A percentile compares a stretch with the other conserved stretches of the same genome.
Conservation (phyloP, 2,888 invertebrate genomes). For the Stenodema calcarata region DNA sequence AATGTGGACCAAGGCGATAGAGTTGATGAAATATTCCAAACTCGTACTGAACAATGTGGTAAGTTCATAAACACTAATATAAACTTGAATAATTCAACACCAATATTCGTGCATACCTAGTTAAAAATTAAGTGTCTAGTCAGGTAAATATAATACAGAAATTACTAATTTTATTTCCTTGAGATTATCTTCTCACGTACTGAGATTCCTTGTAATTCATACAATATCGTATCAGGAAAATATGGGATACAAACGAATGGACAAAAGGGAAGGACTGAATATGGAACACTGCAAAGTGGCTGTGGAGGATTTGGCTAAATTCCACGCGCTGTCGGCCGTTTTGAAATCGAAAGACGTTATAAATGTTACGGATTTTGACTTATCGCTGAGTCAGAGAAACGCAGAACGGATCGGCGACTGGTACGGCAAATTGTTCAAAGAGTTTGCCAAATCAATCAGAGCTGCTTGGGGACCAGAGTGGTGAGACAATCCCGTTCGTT, state of each 20-base stretch:
- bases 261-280: neutral
- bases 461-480: constrained; percentile 7
- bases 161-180: too few relatives aligned
- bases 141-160: too few relatives aligned
- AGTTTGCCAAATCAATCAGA: constrained; percentile 24
- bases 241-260: neutral
- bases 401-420: neutral
- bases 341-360: neutral
- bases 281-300: neutral
- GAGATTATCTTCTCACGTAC: neutral
- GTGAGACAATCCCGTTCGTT: neutral
- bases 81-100: too few relatives aligned
- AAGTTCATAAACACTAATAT: neutral
- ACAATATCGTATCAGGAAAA: neutral
- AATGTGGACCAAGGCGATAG: neutral
- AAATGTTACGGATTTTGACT: neutral
- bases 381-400: neutral
- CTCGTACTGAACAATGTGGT: neutral
- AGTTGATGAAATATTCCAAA: neutral
- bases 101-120: too few relatives aligned
- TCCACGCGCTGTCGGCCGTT: neutral
- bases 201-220: neutral
- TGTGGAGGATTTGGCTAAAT: neutral
- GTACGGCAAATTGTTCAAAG: neutral
- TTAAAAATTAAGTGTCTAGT: too few relatives aligned